These are phyloP conservation scores for Dicyrtomina minuta DNA, from an alignment of 2,888 invertebrate genomes.

Conservation along the genomic window DNA sequence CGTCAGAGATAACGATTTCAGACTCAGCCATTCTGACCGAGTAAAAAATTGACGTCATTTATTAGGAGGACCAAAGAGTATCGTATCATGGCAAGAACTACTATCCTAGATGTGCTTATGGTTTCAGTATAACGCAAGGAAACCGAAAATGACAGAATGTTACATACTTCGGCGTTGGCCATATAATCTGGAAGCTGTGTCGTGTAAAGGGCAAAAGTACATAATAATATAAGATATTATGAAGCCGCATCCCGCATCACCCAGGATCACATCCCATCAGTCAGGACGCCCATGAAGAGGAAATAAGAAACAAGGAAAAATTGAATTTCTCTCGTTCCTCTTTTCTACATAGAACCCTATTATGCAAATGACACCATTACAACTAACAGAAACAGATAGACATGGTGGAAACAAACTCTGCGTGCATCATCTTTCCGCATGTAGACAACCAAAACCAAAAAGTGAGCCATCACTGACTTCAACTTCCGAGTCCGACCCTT, in stretches of 20 bases:
- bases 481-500: conserved; percentile 23
- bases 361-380: conserved; percentile 34
- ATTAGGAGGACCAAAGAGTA: conserved; percentile 19
- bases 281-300: conserved; percentile 16
- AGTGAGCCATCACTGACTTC: neutral
- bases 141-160: too few relatives aligned
- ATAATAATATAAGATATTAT: too few relatives aligned
- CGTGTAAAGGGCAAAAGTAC: too few relatives aligned
- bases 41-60: conserved; percentile 30
- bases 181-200: too few relatives aligned
- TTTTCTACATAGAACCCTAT: conserved; percentile 29
- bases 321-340: conserved; percentile 41
- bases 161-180: too few relatives aligned
- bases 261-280: neutral
- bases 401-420: too few relatives aligned
- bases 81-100: too few relatives aligned
- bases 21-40: conserved; percentile 17
- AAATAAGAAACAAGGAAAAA: conserved; percentile 38
- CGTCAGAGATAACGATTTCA: conserved; percentile 31
- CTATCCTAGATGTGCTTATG: too few relatives aligned
- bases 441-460: neutral
- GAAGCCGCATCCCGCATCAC: too few relatives aligned
- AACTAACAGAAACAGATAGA: too few relatives aligned
- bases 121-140: too few relatives aligned
- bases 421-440: too few relatives aligned